Base-by-base conservation (phyloP, 1,140 invertebrate genomes). In the Drosophila gunungcola region DNA sequence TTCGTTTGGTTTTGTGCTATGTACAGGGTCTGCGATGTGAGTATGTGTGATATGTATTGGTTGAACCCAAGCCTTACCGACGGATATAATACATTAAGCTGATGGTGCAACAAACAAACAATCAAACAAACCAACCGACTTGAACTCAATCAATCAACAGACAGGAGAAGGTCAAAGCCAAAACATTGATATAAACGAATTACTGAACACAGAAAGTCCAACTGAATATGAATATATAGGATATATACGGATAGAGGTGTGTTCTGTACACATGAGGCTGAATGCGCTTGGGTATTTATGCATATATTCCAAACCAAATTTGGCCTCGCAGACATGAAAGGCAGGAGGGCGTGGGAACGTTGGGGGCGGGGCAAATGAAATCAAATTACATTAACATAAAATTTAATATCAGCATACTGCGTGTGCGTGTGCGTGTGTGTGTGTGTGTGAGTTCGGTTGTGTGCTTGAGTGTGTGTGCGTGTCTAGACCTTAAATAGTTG, bases 301-400 rank as follows among this genome's bases (percentile, higher is more conserved):
- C 21, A 57, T 45, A 77, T 68, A 57, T 76, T 67, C 57, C 38
- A 74, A 74, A 63, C 63, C 52, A 73, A 63, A 64, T 74, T 74
- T 73, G 38, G 69, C n/a, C 53, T 34, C 41, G 41, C 21, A 38
- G 55, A 32, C 36, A 52, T 52, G 46, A 38, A 61, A 16, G 16
- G 34, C 13, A 48, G 45, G 16, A 13, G 38, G 11, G 34, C 7
- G 38, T 21, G 11, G 12, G 53, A 13, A 13, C 7, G n/a, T 16
- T n/a, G 21, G 16, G 43, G 43, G 43, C n/a, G 48, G 55, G 21
- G 46, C 72, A 65, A 76, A 68, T 68, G 54, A 76, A 77, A 77
- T 76, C 49, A 76, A 76, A 88, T 85, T 82, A 86, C 82, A 86
- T 85, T 86, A 85, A 85, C 82, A 85, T 85, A 86, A 85, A 86